Conservation (phyloP, 2,113 vertebrate species). For the Aphyosemion australe region DNA sequence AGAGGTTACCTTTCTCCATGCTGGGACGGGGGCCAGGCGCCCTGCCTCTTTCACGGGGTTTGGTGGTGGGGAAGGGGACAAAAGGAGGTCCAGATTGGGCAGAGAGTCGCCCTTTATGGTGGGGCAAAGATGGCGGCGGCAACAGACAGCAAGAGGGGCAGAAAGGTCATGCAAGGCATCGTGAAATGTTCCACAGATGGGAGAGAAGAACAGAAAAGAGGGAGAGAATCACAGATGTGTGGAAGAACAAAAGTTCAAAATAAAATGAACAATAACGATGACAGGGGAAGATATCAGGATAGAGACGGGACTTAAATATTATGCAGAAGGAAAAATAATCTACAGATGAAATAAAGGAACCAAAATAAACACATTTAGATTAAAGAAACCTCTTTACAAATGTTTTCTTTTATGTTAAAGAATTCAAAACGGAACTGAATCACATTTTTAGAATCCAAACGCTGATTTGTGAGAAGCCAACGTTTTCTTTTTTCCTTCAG, state of each 20-base stretch:
- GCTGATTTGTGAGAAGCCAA: slow-evolving; percentile 1
- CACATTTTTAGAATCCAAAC: not conserved
- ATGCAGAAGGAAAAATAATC: not conserved
- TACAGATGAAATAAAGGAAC: slow-evolving; percentile 4
- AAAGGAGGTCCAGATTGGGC: slow-evolving; percentile 85
- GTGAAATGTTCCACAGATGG: slow-evolving; percentile 46
- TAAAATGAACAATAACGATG: slow-evolving; percentile 7
- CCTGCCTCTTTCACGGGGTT: slow-evolving; percentile 81
- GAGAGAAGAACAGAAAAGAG: slow-evolving; percentile 56
- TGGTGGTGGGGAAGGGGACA: slow-evolving; percentile 77
- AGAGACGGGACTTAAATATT: too few species aligned
- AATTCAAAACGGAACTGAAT: too few species aligned
- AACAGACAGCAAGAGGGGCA: slow-evolving; percentile 22
- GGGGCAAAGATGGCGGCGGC: slow-evolving; percentile 53
- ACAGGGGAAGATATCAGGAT: slow-evolving; percentile 20
- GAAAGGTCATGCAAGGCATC: slow-evolving; percentile 45
- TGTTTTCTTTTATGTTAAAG: too few species aligned
- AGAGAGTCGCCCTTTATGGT: slow-evolving; percentile 83
- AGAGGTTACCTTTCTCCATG: slow-evolving; percentile 96
- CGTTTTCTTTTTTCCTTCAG: slow-evolving; percentile 18
- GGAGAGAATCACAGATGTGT: slow-evolving; percentile 53
- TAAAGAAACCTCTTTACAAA: too few species aligned
- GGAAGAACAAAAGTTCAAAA: slow-evolving; percentile 19
- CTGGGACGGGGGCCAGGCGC: slow-evolving; percentile 82
- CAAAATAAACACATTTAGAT: too few species aligned